Evolutionary conservation across 2,888 invertebrate species (phyloP).

Genomic region (Synanthedon vespiformis): DNA sequence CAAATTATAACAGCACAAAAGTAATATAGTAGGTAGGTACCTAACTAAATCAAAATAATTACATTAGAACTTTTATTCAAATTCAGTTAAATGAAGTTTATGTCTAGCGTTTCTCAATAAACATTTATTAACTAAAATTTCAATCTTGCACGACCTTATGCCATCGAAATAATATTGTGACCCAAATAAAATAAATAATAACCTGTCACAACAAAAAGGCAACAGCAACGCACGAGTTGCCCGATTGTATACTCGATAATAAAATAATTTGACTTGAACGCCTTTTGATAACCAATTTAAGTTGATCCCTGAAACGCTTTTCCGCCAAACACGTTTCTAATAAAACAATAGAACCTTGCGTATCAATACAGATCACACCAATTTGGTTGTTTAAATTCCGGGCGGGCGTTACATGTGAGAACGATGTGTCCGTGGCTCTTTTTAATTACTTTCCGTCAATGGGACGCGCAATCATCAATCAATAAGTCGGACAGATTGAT

Average conservation of each 20-base stretch:
- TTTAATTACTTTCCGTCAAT: conserved; percentile 64
- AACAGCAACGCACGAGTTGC: conserved; percentile 28
- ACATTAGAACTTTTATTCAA: conserved; percentile 1
- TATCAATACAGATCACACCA: conserved; percentile 14
- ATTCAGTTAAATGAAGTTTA: conserved; percentile 4
- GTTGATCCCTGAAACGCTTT: conserved; percentile 13
- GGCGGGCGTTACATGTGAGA: conserved; percentile 22
- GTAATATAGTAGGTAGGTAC: neutral
- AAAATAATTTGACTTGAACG: conserved; percentile 41
- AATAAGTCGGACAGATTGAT: conserved; percentile 63
- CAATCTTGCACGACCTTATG: conserved; percentile 17
- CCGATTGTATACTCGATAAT: conserved; percentile 44
- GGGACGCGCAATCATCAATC: conserved; percentile 53
- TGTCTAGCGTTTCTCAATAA: conserved; percentile 6
- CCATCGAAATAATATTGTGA: conserved; percentile 17
- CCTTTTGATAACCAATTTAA: conserved; percentile 18
- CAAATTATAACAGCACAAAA: neutral
- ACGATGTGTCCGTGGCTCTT: conserved; percentile 33
- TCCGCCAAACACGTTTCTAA: neutral
- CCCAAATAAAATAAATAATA: conserved; percentile 43
- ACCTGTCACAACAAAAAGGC: conserved; percentile 41
- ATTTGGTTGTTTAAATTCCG: conserved; percentile 17
- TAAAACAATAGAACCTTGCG: conserved; percentile 4
- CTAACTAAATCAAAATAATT: neutral
- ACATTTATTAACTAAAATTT: conserved; percentile 9